Evolutionary conservation across 1,140 invertebrate species (phyloP).

Genomic region (Dinoponera quadriceps): DNA sequence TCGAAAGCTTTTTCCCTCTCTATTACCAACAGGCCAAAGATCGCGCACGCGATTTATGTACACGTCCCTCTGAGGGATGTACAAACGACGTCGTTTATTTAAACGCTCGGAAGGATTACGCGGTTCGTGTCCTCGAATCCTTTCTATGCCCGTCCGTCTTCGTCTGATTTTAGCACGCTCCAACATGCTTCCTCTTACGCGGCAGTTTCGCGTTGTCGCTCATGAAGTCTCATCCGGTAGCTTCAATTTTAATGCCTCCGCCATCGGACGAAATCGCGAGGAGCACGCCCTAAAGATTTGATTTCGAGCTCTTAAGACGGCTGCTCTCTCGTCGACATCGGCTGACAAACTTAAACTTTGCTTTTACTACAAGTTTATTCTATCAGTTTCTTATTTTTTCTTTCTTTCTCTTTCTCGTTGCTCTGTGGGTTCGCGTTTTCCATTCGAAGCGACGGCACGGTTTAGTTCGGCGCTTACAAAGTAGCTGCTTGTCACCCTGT

Average conservation of each 20-base stretch:
- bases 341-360: slow-evolving; percentile 46
- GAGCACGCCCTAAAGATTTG: slow-evolving; percentile 39
- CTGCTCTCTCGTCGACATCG: slow-evolving; percentile 50
- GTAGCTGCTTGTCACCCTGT: slow-evolving; percentile 17
- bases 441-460: not conserved
- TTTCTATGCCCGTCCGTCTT: slow-evolving; percentile 32
- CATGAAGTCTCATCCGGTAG: slow-evolving; percentile 8
- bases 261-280: not conserved
- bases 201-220: not conserved
- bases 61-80: slow-evolving; percentile 50
- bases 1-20: slow-evolving; percentile 21
- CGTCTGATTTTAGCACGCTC: slow-evolving; percentile 31
- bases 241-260: slow-evolving; percentile 55
- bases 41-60: slow-evolving; percentile 59
- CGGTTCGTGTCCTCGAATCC: slow-evolving; percentile 40
- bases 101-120: slow-evolving; percentile 63
- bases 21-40: slow-evolving; percentile 48
- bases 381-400: not conserved
- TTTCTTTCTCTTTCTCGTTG: too few relatives aligned
- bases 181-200: not conserved
- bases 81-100: slow-evolving; percentile 74
- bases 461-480: slow-evolving; percentile 41
- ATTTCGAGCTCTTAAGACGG: slow-evolving; percentile 48
- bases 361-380: slow-evolving; percentile 48
- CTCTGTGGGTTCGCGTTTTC: not conserved